These are phyloP conservation scores for Ctenicera cuprea DNA, from an alignment of 2,888 invertebrate genomes.

Conservation along the genomic window DNA sequence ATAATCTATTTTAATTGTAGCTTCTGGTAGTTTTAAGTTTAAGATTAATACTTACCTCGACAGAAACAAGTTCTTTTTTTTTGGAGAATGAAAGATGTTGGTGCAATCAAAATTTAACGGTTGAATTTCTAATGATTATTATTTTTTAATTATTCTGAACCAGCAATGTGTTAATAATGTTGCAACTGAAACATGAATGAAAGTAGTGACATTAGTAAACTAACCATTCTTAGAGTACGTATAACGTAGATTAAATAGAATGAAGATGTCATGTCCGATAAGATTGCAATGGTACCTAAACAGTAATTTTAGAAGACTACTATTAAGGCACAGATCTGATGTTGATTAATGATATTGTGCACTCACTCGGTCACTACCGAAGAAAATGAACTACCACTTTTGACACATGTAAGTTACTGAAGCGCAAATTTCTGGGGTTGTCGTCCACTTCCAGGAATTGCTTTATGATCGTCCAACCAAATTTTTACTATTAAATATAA, in stretches of 20 bases:
- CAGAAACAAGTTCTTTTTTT: too few relatives aligned
- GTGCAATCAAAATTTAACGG: too few relatives aligned
- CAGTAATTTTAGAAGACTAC: constrained; percentile 21
- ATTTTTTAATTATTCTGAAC: too few relatives aligned
- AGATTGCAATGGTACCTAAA: constrained; percentile 18
- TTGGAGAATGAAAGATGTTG: too few relatives aligned
- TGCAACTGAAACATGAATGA: background rate
- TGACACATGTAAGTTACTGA: constrained; percentile 23
- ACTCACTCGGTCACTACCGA: background rate
- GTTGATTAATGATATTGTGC: constrained; percentile 27
- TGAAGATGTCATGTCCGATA: constrained; percentile 16
- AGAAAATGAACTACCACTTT: constrained; percentile 22
- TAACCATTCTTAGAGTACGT: background rate
- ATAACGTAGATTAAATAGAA: background rate
- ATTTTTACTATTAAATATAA: background rate
- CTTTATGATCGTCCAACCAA: background rate
- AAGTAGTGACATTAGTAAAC: background rate
- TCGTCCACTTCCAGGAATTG: constrained; percentile 16
- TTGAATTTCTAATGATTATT: too few relatives aligned
- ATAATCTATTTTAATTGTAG: too few relatives aligned
- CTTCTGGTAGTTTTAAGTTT: too few relatives aligned
- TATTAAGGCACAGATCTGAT: constrained; percentile 18
- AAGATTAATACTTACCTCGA: too few relatives aligned
- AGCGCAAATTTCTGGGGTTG: constrained; percentile 11
- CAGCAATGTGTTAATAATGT: too few relatives aligned